phyloP scores from a whole-genome alignment of 2,888 invertebrate genomes.

The Argyra leucocephala region DNA sequence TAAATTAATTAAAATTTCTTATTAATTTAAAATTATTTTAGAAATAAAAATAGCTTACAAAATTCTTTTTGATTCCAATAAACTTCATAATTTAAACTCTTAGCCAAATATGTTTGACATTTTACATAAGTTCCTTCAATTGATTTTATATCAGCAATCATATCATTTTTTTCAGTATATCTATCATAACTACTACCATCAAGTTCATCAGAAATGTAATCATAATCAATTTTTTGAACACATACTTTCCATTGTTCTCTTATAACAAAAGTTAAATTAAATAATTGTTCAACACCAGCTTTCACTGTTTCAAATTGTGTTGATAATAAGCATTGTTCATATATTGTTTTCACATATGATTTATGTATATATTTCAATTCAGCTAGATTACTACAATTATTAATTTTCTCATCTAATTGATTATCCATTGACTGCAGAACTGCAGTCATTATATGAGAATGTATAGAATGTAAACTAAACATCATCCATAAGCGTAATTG shows the following conservation, averaged over 20 bases:
- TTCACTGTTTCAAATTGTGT: conserved; percentile 28
- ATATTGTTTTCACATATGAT: conserved; percentile 35
- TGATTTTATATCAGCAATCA: conserved; percentile 28
- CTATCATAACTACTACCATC: conserved; percentile 24
- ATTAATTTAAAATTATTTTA: no score
- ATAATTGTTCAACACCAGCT: conserved; percentile 34
- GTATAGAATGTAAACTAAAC: conserved; percentile 47
- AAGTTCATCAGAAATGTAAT: conserved; percentile 19
- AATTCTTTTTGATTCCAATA: conserved; percentile 31
- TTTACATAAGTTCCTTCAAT: conserved; percentile 39
- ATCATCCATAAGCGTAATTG: conserved; percentile 49
- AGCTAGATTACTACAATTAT: conserved; percentile 30
- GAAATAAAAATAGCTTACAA: conserved; percentile 25
- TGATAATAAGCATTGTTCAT: conserved; percentile 34
- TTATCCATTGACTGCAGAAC: conserved; percentile 41
- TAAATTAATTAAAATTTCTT: no score
- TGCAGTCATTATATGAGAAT: conserved; percentile 46
- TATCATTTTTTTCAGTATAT: conserved; percentile 19
- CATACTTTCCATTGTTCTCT: conserved; percentile 38
- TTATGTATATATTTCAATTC: conserved; percentile 38
- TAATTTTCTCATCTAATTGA: conserved; percentile 34
- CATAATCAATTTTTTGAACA: conserved; percentile 28
- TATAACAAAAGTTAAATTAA: conserved; percentile 36
- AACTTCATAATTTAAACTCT: conserved; percentile 34
- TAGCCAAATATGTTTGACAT: conserved; percentile 38